phyloP scores from a whole-genome alignment of 2,888 invertebrate genomes.

The Cancer borealis region DNA sequence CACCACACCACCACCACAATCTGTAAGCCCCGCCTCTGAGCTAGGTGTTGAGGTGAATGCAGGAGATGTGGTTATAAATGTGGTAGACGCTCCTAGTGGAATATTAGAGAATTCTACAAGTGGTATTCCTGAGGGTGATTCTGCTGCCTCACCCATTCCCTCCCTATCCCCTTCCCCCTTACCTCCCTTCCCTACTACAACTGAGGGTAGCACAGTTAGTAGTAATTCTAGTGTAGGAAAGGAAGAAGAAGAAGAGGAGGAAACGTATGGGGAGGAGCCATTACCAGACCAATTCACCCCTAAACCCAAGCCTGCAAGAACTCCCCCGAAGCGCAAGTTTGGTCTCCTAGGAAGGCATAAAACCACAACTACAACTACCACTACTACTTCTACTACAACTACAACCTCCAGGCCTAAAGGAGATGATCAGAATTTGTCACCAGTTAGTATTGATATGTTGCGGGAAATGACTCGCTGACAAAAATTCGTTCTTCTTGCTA shows the following conservation, averaged over 20 bases:
- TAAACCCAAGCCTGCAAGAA: background rate
- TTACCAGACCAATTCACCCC: background rate
- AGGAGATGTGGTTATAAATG: constrained; percentile 73
- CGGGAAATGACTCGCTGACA: constrained; percentile 11
- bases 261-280: background rate
- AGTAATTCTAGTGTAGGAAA: constrained; percentile 41
- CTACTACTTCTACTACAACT: constrained; percentile 50
- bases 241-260: background rate
- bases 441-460: constrained; percentile 60
- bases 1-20: constrained; percentile 11
- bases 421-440: constrained; percentile 31
- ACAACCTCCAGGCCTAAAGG: constrained; percentile 23
- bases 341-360: constrained; percentile 59
- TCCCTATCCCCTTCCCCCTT: background rate
- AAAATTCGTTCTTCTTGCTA: constrained; percentile 4
- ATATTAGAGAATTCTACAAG: constrained; percentile 63
- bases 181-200: constrained; percentile 38
- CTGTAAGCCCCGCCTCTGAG: constrained; percentile 56
- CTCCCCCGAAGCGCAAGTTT: constrained; percentile 55
- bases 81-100: constrained; percentile 69
- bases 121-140: constrained; percentile 36
- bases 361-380: constrained; percentile 51
- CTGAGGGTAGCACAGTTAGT: constrained; percentile 54
- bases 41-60: constrained; percentile 58
- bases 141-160: constrained; percentile 38